Base-by-base conservation (phyloP, 2,888 invertebrate genomes). In the Clanis bilineata region DNA sequence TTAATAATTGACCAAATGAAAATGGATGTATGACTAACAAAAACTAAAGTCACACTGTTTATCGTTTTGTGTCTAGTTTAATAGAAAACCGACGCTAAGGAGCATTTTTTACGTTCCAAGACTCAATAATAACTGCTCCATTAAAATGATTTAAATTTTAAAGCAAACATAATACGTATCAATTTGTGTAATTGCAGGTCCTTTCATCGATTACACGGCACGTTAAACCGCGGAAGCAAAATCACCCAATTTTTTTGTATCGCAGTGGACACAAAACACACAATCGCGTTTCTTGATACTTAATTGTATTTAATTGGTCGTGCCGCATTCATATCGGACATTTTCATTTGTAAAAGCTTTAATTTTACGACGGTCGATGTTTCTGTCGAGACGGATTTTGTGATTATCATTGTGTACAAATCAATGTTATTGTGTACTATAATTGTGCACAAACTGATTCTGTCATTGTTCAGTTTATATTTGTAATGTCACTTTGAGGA, bases 231-330 rank as follows among this genome's bases (percentile, higher is more conserved):
- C 72, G 74, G 69, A 67, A 59, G 64, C 69, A 66, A 79, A 77
- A 73, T 74, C 68, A 61, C 68, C 71, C 70, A 61, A 70, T 72
- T 72, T 77, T 71, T 71, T 71, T 66, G 59, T 69, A 69, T 64
- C 65, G 80, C 80, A 83, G 82, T 77, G 66, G 75, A 66, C 54
- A 62, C 67, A 67, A 67, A 69, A 74, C 71, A 75, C 67, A 72
- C 77, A 76, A 78, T 78, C 68, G 67, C 70, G 58, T 62, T 63
- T 59, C 54, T 44, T 57, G 69, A 70, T 82, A 82, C 82, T 82
- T 76, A 82, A 83, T 82, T 76, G 74, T 64, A 74, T 82, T 79
- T 84, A 85, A 86, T 84, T 85, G 80, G 68, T 73, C 68, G 70
- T 77, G 77, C 77, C 77, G 74, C 72, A 74, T 81, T 79, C 73